phyloP scores from a whole-genome alignment of 92 coral and sea anemone genomes.

The Epizoanthus illoricatus region DNA sequence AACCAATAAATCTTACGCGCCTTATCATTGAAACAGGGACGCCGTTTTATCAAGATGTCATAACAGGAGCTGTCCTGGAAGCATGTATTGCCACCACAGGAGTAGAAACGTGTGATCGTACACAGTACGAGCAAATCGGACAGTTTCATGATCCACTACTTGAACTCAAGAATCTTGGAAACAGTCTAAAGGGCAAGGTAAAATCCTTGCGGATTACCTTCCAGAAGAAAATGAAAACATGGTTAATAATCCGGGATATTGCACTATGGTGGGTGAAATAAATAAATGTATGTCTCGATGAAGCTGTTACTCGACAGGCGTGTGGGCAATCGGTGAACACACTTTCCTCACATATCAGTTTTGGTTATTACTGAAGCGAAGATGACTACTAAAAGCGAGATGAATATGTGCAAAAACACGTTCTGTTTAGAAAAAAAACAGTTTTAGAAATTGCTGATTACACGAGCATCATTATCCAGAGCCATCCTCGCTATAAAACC shows the following conservation, averaged over 20 bases:
- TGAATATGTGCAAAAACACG: too few relatives aligned
- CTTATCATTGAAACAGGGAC: constrained; percentile 27
- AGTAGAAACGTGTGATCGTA: not conserved
- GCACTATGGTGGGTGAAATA: constrained; percentile 18
- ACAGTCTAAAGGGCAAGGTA: constrained; percentile 5
- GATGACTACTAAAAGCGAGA: too few relatives aligned
- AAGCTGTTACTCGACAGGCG: too few relatives aligned
- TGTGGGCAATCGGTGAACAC: too few relatives aligned
- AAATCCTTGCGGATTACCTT: constrained; percentile 20
- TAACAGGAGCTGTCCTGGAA: constrained; percentile 11
- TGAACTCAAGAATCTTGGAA: constrained; percentile 2
- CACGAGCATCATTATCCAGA: too few relatives aligned
- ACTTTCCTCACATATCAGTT: too few relatives aligned
- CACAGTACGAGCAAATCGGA: constrained; percentile 10
- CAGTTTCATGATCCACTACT: constrained; percentile 6
- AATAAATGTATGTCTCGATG: not conserved
- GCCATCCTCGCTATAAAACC: too few relatives aligned
- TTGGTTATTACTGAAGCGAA: too few relatives aligned
- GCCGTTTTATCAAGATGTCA: not conserved
- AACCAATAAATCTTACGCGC: constrained; percentile 9
- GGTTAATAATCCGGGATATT: constrained; percentile 26
- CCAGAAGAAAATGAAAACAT: constrained; percentile 17
- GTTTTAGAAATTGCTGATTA: too few relatives aligned
- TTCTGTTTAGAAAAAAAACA: too few relatives aligned
- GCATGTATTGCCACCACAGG: constrained; percentile 2